Base-by-base conservation (phyloP, 2,888 invertebrate species). In the Habrosyne pyritoides region DNA sequence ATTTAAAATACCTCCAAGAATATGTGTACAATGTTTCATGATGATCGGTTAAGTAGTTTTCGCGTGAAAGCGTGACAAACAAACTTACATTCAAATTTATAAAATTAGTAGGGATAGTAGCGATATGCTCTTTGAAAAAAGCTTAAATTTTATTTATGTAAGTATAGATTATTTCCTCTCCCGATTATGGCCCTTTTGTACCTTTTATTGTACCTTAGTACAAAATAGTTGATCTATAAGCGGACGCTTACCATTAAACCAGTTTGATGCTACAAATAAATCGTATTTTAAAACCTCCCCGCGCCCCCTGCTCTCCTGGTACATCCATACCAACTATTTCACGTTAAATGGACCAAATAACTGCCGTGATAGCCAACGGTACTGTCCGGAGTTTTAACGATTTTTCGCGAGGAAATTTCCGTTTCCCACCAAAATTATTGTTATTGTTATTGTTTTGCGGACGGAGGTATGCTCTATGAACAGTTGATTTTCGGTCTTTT, bases 331-430 rank as follows among this genome's bases (percentile, higher is more conserved):
- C 79, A 86, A 86, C 84, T 89, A 89, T 89, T 88, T 90, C 86
- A 89, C 80, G 88, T 89, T 89, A 83, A 90, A 90, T 89, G 87
- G 91, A 77, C 85, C 89, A 84, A 84, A 84, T 87, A 87, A 86
- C 85, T 83, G 84, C 75, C 79, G 73, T 79, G 87, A 86, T 85
- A 79, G 82, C 79, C 75, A 71, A 63, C 73, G 75, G 82, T 84
- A 78, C 79, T 70, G 82, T 82, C 83, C 82, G 77, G 72, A 72
- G 72, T 78, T 84, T 83, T 81, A 77, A 77, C 79, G 80, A 84
- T 87, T 88, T 86, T 87, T 88, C 83, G 77, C 78, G 71, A 76
- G 73, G 74, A 83, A 77, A 83, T 84, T 83, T 86, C 81, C 82
- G 82, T 80, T 84, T 86, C 77, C 81, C 62, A 79, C 71, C 71